A percentile compares a stretch with the other conserved stretches of the same genome.
Evolutionary conservation across 2,113 vertebrate genomes (phyloP).

Genomic region (Pogonocichla stellata): DNA sequence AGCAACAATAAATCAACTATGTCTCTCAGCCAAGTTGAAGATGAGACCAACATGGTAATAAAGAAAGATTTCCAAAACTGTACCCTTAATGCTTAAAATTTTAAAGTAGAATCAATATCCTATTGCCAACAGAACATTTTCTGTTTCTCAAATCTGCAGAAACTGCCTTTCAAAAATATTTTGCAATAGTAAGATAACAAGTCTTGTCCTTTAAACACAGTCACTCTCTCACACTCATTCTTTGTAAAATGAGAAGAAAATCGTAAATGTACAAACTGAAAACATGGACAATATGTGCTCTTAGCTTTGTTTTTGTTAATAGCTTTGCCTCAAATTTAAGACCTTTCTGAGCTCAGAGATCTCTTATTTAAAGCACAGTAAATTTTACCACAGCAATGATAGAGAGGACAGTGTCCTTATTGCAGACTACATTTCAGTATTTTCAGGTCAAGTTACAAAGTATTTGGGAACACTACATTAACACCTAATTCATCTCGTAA

Average conservation of each 20-base stretch:
- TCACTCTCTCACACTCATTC: not conserved
- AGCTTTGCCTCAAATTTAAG: not conserved
- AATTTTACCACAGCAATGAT: not conserved
- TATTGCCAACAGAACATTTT: not conserved
- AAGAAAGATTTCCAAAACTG: not conserved
- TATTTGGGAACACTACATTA: not conserved
- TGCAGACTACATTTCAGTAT: not conserved
- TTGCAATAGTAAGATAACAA: not conserved
- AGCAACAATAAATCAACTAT: not conserved
- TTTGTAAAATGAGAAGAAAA: not conserved
- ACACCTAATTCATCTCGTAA: not conserved
- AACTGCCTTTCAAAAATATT: not conserved
- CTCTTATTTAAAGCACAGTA: not conserved
- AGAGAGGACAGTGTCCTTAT: not conserved
- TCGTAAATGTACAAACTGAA: not conserved
- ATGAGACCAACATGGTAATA: not conserved
- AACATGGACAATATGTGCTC: not conserved
- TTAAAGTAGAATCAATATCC: not conserved
- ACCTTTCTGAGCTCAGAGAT: not conserved
- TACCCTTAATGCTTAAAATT: not conserved
- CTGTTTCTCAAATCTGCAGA: not conserved
- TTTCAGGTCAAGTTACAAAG: not conserved
- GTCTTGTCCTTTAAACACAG: not conserved
- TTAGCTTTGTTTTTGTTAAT: not conserved
- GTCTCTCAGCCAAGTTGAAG: not conserved